Evolutionary conservation across 1,140 invertebrate genomes (phyloP).

Genomic region (Polyergus mexicanus): DNA sequence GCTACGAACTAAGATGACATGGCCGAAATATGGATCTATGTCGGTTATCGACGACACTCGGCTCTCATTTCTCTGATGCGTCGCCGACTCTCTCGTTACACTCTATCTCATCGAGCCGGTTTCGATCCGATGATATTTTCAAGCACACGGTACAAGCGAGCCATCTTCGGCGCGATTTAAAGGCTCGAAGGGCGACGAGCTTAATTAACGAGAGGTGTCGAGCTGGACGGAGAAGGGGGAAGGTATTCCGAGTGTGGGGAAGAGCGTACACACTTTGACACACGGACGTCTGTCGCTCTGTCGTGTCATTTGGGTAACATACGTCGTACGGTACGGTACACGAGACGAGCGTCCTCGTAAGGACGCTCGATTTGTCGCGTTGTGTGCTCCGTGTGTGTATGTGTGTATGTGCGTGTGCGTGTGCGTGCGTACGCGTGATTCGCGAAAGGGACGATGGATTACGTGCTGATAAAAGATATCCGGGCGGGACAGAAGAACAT

Average conservation of each 20-base stretch:
- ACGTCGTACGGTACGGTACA: too few relatives aligned
- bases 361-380: background rate
- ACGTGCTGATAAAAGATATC: conserved; percentile 93
- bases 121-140: conserved; percentile 31
- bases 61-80: conserved; percentile 68
- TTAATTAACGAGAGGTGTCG: background rate
- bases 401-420: conserved; percentile 22
- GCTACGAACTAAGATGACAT: conserved; percentile 67
- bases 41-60: conserved; percentile 71
- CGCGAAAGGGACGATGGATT: conserved; percentile 84
- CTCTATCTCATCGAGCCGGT: conserved; percentile 27
- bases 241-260: conserved; percentile 12
- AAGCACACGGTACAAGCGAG: background rate
- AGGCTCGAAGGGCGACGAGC: too few relatives aligned
- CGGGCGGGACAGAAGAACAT: conserved; percentile 96
- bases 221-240: background rate
- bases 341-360: background rate
- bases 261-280: background rate
- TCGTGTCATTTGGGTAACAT: background rate
- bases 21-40: conserved; percentile 68
- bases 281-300: background rate
- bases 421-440: conserved; percentile 32
- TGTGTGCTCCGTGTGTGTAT: conserved; percentile 18
- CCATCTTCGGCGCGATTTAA: background rate
- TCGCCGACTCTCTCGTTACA: too few relatives aligned